phyloP scores from a whole-genome alignment of 2,888 invertebrate species.

The Agrotis puta region DNA sequence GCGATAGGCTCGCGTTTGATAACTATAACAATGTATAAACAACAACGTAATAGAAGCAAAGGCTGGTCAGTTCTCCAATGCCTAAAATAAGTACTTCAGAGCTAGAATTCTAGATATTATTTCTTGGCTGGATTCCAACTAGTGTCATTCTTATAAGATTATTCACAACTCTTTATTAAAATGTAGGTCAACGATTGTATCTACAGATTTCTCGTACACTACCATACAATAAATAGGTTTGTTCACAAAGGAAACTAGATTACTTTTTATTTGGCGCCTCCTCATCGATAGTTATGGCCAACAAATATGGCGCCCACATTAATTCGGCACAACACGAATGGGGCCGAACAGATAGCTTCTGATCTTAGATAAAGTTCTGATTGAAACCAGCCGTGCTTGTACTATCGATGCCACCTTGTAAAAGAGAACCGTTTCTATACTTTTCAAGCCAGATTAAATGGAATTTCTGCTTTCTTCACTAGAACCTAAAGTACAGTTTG shows the following conservation, averaged over 20 bases:
- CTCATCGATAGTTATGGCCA: slow-evolving; percentile 13
- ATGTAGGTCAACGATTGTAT: neutral
- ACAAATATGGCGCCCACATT: slow-evolving; percentile 30
- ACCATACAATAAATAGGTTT: neutral
- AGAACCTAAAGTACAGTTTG: neutral
- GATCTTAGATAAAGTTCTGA: slow-evolving; percentile 34
- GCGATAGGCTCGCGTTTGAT: too few species aligned
- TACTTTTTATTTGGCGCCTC: slow-evolving; percentile 18
- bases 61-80: neutral
- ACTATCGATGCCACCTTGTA: neutral
- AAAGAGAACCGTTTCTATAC: slow-evolving; percentile 3
- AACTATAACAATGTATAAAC: neutral
- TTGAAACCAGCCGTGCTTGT: slow-evolving; percentile 30
- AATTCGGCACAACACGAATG: slow-evolving; percentile 21
- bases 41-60: neutral
- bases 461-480: neutral
- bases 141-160: neutral
- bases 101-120: neutral
- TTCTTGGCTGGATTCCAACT: slow-evolving; percentile 6
- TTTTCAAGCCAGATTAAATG: neutral
- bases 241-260: slow-evolving; percentile 23
- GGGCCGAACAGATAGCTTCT: slow-evolving; percentile 15
- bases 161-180: slow-evolving; percentile 3
- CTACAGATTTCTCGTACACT: neutral
- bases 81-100: neutral